Percentiles rank a stretch among this genome's conserved stretches.
Conservation (phyloP, 2,888 invertebrate genomes). For the Pachliopta kotzebuea region DNA sequence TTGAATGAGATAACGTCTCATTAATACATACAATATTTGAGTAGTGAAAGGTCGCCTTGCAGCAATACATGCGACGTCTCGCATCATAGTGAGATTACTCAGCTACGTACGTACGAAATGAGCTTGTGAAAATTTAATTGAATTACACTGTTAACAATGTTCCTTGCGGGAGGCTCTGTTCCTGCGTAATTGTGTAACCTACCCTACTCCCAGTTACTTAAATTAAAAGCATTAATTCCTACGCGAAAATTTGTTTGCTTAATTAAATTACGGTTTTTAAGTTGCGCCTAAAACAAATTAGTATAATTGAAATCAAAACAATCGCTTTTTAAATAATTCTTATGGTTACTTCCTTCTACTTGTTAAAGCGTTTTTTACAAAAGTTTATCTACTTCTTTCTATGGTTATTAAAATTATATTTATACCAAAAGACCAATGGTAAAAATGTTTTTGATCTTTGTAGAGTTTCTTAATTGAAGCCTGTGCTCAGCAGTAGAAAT, state of each 20-base stretch:
- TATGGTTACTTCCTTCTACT: no score
- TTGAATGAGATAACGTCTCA: conserved; percentile 1
- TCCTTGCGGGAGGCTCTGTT: conserved; percentile 15
- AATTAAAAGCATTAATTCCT: conserved; percentile 13
- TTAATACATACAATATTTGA: conserved; percentile 25
- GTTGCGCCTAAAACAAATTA: not conserved
- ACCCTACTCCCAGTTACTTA: conserved; percentile 11
- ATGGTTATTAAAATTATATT: no score
- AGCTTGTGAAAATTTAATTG: conserved; percentile 32
- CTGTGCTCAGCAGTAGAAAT: no score
- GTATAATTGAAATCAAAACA: no score
- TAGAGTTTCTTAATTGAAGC: no score
- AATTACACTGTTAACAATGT: conserved; percentile 28
- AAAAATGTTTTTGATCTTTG: no score
- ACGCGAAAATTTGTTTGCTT: not conserved
- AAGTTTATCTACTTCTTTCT: no score
- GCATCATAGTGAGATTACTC: conserved; percentile 17
- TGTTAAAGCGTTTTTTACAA: no score
- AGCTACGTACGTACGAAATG: conserved; percentile 18
- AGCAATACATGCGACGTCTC: conserved; percentile 9
- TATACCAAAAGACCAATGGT: no score
- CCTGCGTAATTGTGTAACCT: conserved; percentile 17
- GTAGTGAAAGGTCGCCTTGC: conserved; percentile 5
- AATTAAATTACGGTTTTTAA: not conserved
- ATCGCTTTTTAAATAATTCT: no score